Conservation (phyloP, 2,113 vertebrate species). For the Ophthalmolycus amberensis region DNA sequence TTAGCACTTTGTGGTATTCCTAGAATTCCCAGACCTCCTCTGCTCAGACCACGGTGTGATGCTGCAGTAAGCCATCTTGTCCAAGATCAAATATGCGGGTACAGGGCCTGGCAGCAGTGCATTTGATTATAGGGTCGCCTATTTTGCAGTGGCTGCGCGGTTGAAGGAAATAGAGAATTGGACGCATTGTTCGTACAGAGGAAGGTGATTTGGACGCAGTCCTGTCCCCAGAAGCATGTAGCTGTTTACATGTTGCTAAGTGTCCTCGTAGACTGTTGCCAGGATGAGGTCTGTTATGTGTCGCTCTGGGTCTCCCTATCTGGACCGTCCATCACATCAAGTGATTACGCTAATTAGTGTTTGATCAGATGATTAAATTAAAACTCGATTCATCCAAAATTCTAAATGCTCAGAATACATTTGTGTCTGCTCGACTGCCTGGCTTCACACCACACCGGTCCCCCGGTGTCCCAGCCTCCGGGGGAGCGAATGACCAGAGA, state of each 20-base stretch:
- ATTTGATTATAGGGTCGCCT: conserved; percentile 43
- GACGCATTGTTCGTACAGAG: conserved; percentile 50
- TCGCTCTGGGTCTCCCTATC: conserved; percentile 78
- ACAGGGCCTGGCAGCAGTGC: conserved; percentile 30
- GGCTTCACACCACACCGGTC: conserved; percentile 65
- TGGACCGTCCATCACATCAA: conserved; percentile 87
- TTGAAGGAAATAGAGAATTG: conserved; percentile 43
- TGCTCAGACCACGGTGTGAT: conserved; percentile 62
- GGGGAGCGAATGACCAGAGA: conserved; percentile 56
- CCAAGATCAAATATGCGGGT: conserved; percentile 62
- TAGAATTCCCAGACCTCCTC: conserved; percentile 74
- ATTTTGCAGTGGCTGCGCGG: conserved; percentile 37
- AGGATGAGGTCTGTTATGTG: conserved; percentile 84
- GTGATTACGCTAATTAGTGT: conserved; percentile 94
- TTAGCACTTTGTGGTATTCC: conserved; percentile 81
- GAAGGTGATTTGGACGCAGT: conserved; percentile 61
- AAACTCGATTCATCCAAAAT: conserved; percentile 89
- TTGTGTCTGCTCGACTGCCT: conserved; percentile 83
- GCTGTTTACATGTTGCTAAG: conserved; percentile 81
- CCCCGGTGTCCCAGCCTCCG: conserved; percentile 56
- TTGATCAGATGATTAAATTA: conserved; percentile 98
- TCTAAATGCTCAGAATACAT: conserved; percentile 88
- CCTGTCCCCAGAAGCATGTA: conserved; percentile 64
- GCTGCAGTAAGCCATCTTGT: conserved; percentile 75
- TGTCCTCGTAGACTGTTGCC: conserved; percentile 80